phyloP scores from a whole-genome alignment of 2,797 vertebrate genomes.

The Paedocypris micromegethes region DNA sequence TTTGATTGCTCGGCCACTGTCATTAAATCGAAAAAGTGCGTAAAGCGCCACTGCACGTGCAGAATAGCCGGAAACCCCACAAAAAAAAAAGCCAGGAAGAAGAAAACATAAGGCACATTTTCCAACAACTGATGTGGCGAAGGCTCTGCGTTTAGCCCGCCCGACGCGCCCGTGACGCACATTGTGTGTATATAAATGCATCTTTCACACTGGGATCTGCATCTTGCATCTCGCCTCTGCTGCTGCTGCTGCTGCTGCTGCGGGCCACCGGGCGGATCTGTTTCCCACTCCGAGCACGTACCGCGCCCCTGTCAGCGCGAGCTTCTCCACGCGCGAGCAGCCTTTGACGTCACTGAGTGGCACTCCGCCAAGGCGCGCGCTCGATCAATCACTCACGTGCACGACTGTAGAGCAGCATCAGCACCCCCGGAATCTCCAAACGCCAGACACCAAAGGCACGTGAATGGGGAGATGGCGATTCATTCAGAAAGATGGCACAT shows the following conservation, averaged over 20 bases:
- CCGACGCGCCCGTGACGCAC: not conserved
- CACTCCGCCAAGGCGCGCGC: conserved; percentile 9
- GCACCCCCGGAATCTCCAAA: conserved; percentile 7
- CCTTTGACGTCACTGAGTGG: conserved; percentile 28
- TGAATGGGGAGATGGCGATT: conserved; percentile 1
- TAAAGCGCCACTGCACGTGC: no score
- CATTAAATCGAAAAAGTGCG: no score
- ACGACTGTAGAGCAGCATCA: conserved; percentile 7
- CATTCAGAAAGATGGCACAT: no score
- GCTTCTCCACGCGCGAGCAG: conserved; percentile 17
- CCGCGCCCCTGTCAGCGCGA: conserved; percentile 31
- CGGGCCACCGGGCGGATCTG: conserved; percentile 25
- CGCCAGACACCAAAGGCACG: not conserved
- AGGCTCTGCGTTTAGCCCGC: no score
- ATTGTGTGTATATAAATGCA: not conserved
- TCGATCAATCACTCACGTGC: conserved; percentile 31
- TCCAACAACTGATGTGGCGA: no score
- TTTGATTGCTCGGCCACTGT: no score
- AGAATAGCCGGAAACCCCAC: no score
- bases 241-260: not conserved
- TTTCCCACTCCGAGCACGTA: conserved; percentile 51
- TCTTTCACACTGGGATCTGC: not conserved
- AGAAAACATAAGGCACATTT: no score
- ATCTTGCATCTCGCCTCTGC: not conserved
- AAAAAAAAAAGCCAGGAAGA: no score